Evolutionary conservation across 2,888 invertebrate species (phyloP).

Genomic region (Campaea margaritaria): DNA sequence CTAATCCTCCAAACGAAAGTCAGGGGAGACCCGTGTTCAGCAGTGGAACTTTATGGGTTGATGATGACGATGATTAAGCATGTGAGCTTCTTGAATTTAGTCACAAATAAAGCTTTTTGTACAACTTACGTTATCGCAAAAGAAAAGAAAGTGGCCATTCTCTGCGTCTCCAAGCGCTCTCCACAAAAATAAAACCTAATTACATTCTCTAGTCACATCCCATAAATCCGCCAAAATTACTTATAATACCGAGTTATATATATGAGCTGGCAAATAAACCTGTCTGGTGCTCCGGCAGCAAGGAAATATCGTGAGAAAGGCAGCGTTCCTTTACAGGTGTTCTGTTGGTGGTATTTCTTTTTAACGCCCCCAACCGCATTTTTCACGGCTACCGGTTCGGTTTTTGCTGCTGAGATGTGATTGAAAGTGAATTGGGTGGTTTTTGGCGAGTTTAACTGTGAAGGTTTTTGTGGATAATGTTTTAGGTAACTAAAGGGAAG

Average conservation of each 20-base stretch:
- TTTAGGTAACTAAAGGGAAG: background rate
- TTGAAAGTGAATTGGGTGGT: slow-evolving; percentile 36
- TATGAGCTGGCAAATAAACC: slow-evolving; percentile 46
- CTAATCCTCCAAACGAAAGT: too few species aligned
- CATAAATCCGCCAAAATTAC: slow-evolving; percentile 34
- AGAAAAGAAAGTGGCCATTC: background rate
- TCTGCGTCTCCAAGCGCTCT: background rate
- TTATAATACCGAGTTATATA: slow-evolving; percentile 44
- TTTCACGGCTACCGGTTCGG: slow-evolving; percentile 27
- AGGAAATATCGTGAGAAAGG: slow-evolving; percentile 57
- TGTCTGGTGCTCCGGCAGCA: slow-evolving; percentile 47
- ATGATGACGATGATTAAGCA: too few species aligned
- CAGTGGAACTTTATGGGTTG: too few species aligned
- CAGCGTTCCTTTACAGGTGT: slow-evolving; percentile 51
- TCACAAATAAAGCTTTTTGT: background rate
- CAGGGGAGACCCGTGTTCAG: too few species aligned
- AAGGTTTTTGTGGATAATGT: background rate
- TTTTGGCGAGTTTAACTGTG: slow-evolving; percentile 1
- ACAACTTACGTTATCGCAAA: background rate
- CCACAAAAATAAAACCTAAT: slow-evolving; percentile 34
- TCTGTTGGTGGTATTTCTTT: slow-evolving; percentile 39
- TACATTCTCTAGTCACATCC: slow-evolving; percentile 39
- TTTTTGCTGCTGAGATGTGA: slow-evolving; percentile 41
- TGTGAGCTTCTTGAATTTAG: too few species aligned
- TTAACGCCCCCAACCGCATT: slow-evolving; percentile 29